A percentile compares a stretch with the other conserved stretches of the same genome.
These are phyloP conservation scores for Drosophila bocki DNA, from an alignment of 1,140 invertebrate species.

Conservation along the genomic window DNA sequence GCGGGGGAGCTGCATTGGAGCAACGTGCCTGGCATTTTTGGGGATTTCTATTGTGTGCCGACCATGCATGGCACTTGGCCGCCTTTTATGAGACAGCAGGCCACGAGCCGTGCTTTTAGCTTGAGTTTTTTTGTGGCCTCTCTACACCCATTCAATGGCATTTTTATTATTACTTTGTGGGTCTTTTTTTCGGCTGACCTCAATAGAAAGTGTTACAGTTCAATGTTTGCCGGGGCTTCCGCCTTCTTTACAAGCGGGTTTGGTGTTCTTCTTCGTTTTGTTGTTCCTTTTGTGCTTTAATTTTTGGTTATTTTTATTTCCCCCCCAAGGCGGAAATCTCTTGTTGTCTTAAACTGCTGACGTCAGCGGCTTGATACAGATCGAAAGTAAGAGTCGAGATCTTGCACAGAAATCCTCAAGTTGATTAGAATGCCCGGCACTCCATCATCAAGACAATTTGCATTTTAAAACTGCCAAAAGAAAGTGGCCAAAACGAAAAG, in stretches of 20 bases:
- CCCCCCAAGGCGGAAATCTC: slow-evolving; percentile 20
- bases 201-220: slow-evolving; percentile 83
- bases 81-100: slow-evolving; percentile 62
- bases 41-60: slow-evolving; percentile 60
- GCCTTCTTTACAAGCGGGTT: slow-evolving; percentile 21
- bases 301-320: slow-evolving; percentile 1
- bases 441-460: slow-evolving; percentile 70
- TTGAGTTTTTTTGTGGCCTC: slow-evolving; percentile 30
- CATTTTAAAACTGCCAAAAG: slow-evolving; percentile 73
- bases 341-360: slow-evolving; percentile 31
- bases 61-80: slow-evolving; percentile 70
- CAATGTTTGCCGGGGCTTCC: slow-evolving; percentile 73
- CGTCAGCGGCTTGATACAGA: slow-evolving; percentile 36
- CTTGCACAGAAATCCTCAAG: slow-evolving; percentile 41
- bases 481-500: slow-evolving; percentile 68
- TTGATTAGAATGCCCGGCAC: slow-evolving; percentile 72
- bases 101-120: slow-evolving; percentile 12
- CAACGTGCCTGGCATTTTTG: slow-evolving; percentile 66
- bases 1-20: slow-evolving; percentile 25
- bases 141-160: slow-evolving; percentile 77
- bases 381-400: slow-evolving; percentile 70
- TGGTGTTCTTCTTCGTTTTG: slow-evolving; percentile 15
- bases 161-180: slow-evolving; percentile 63
- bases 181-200: slow-evolving; percentile 52
- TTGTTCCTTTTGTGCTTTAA: slow-evolving; percentile 8